Evolutionary conservation across 2,888 invertebrate genomes (phyloP), one percentile per base, ranked within the genome.

Genomic region (Geophilus truncorum): DNA sequence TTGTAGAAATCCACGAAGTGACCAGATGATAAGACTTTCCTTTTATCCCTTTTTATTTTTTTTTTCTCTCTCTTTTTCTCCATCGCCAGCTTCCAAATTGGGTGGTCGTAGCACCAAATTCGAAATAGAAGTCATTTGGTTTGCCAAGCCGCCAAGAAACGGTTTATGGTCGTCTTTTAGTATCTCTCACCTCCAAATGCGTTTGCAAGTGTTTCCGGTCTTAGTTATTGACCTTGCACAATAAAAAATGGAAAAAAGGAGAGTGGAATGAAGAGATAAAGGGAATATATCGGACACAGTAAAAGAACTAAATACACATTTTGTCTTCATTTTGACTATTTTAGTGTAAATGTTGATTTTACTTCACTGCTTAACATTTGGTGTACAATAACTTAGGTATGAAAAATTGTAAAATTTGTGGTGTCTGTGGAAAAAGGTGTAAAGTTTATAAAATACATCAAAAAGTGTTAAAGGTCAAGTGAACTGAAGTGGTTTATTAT

Each of bases 141-240:
- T 62, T 62, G 18, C 62, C 62, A 62, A 57, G 21, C 57, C 57
- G 4, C 21, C 23, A 23, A 28, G 28, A 28, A 62, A 62, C 62
- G 62, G 62, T 62, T 62, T 62, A 62, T 62, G 9, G 62, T 9
- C 28, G 62, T 25, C 62, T 62, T 57, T 62, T 62, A 62, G 62
- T 62, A 25, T 62, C 62, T 25, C 28, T 62, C 62, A 62, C 62
- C 23, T 25, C 62, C 9, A 12, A 28, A 62, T 62, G 62, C 0
- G 62, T 62, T 62, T 62, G 25, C 62, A 62, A 62, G 62, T 62
- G 62, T 62, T 62, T 62, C 62, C 62, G 62, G 62, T 23, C 15
- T 28, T 28, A 62, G 62, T 5, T 62, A 62, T 62, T 25, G 62
- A 62, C 62, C 23, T 62, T 57, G 21, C 23, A n/a, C 45, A 25